phyloP scores from a whole-genome alignment of 2,888 invertebrate species.

The Lepetodrilus schrolli region DNA sequence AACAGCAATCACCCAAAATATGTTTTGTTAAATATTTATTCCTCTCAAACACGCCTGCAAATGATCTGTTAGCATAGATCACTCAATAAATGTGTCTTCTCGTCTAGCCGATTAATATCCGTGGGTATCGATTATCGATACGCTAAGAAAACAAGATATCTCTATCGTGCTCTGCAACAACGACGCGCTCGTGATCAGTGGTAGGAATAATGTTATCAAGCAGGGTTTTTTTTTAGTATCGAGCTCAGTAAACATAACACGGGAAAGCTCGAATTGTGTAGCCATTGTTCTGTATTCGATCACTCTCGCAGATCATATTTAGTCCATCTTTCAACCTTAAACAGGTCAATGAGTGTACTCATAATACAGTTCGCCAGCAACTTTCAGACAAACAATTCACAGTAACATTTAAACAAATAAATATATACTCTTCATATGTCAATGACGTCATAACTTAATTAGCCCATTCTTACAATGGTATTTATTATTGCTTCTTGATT shows the following conservation, averaged over 20 bases:
- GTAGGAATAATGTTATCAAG: background rate
- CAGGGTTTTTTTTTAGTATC: no score
- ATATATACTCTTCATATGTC: background rate
- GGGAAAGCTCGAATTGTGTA: background rate
- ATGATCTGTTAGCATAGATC: background rate
- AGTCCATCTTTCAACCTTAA: background rate
- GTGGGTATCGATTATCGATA: background rate
- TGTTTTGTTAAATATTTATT: slow-evolving; percentile 10
- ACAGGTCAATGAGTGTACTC: background rate
- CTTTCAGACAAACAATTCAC: background rate
- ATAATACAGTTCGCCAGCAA: background rate
- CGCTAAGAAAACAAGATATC: slow-evolving; percentile 4
- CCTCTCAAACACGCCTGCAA: background rate
- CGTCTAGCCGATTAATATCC: background rate
- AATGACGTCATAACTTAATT: background rate
- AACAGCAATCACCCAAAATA: slow-evolving; percentile 4
- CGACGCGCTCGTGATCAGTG: background rate
- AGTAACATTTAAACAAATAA: background rate
- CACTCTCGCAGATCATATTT: background rate
- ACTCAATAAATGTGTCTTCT: background rate
- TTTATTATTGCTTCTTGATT: background rate
- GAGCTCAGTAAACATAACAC: background rate
- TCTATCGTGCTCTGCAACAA: background rate
- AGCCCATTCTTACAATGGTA: background rate
- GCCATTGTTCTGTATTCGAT: slow-evolving; percentile 8